phyloP scores from a whole-genome alignment of 2,888 invertebrate genomes.

The Megastigmus dorsalis region DNA sequence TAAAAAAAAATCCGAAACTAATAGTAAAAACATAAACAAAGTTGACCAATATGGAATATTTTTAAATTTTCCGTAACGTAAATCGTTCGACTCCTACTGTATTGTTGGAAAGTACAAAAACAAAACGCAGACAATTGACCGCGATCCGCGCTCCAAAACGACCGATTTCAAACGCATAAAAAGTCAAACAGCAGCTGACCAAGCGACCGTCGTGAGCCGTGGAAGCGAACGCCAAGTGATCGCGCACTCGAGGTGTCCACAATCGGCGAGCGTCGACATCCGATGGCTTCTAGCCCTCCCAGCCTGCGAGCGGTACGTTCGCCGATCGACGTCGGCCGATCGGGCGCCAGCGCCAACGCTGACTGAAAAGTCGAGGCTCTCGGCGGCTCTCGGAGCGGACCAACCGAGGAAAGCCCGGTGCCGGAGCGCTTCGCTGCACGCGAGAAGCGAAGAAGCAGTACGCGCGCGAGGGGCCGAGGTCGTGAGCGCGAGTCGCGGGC shows the following conservation, averaged over 20 bases:
- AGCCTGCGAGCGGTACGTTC: neutral
- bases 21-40: no score
- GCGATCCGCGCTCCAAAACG: neutral
- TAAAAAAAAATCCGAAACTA: no score
- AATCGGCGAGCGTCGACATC: no score
- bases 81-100: neutral
- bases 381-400: no score
- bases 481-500: conserved; percentile 36
- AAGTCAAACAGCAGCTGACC: neutral
- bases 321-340: conserved; percentile 31
- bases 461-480: neutral
- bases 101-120: neutral
- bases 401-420: no score
- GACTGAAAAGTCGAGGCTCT: no score
- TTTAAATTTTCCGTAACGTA: no score
- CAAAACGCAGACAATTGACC: neutral
- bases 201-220: neutral
- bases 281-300: no score
- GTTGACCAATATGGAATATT: no score
- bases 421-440: no score
- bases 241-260: no score
- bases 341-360: neutral
- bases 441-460: neutral
- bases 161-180: neutral
- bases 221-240: neutral